Evolutionary conservation across 2,797 vertebrate species (phyloP).

Genomic region (Chaenodraco wilsoni): DNA sequence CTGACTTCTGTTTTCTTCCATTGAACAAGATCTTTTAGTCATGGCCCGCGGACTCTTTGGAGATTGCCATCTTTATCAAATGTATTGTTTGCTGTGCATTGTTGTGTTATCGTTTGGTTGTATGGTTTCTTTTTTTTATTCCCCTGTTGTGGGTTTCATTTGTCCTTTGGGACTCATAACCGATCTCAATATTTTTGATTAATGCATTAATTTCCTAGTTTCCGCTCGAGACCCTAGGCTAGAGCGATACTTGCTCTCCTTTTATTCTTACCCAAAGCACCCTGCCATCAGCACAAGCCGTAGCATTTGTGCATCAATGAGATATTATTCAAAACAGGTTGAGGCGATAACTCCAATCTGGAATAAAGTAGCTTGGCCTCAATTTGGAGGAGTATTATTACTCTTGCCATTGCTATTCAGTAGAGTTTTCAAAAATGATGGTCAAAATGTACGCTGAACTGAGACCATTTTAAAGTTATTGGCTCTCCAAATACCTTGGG

Average conservation of each 20-base stretch:
- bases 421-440: constrained; percentile 21
- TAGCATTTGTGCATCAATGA: constrained; percentile 42
- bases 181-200: constrained; percentile 66
- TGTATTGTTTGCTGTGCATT: constrained; percentile 52
- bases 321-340: constrained; percentile 71
- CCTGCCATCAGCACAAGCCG: constrained; percentile 57
- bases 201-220: constrained; percentile 69
- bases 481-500: constrained; percentile 22
- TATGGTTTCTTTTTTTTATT: constrained; percentile 37
- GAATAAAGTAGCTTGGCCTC: constrained; percentile 23
- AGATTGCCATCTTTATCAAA: constrained; percentile 66
- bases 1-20: constrained; percentile 13
- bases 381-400: constrained; percentile 35
- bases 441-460: constrained; percentile 22
- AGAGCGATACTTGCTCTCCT: constrained; percentile 61
- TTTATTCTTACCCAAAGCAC: constrained; percentile 47
- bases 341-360: constrained; percentile 49
- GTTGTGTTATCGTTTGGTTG: constrained; percentile 52
- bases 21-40: constrained; percentile 52
- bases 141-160: constrained; percentile 55
- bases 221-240: constrained; percentile 62
- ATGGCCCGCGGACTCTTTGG: constrained; percentile 50
- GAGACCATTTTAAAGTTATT: constrained; percentile 29
- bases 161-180: constrained; percentile 71
- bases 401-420: constrained; percentile 33